These are phyloP conservation scores for Rhadinocentrus ornatus DNA, from an alignment of 2,797 vertebrate species.

Conservation along the genomic window DNA sequence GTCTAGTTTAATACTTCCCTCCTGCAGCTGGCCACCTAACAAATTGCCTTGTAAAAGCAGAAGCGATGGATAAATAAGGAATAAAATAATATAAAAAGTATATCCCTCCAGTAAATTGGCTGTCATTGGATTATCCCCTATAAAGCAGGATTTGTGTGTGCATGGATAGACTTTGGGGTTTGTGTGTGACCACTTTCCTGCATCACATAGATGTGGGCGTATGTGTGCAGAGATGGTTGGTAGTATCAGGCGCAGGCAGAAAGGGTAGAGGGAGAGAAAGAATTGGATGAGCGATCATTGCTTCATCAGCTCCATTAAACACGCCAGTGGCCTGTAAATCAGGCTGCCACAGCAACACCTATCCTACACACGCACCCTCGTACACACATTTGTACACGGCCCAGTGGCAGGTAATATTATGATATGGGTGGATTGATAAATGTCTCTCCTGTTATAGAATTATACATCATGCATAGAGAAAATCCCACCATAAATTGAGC, in stretches of 20 bases:
- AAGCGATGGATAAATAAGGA: slow-evolving; percentile 79
- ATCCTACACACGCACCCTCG: slow-evolving; percentile 3
- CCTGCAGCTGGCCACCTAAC: slow-evolving; percentile 68
- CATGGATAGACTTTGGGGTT: slow-evolving; percentile 38
- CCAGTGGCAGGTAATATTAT: slow-evolving; percentile 11
- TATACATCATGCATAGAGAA: background rate
- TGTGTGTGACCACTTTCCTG: slow-evolving; percentile 55
- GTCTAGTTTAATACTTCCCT: slow-evolving; percentile 69
- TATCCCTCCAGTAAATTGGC: slow-evolving; percentile 84
- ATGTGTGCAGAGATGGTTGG: slow-evolving; percentile 25
- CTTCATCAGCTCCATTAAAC: slow-evolving; percentile 77
- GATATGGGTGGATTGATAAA: slow-evolving; percentile 7
- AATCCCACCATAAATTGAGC: background rate
- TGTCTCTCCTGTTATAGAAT: background rate
- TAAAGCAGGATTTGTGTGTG: slow-evolving; percentile 82
- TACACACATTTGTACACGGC: background rate
- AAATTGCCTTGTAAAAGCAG: slow-evolving; percentile 82
- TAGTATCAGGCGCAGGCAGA: slow-evolving; percentile 45
- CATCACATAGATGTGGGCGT: slow-evolving; percentile 51
- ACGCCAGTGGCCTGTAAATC: slow-evolving; percentile 74
- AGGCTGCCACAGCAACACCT: slow-evolving; percentile 45
- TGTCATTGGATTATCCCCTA: slow-evolving; percentile 86
- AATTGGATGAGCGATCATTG: slow-evolving; percentile 69
- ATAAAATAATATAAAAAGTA: slow-evolving; percentile 66
- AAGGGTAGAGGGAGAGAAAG: slow-evolving; percentile 36